These are phyloP conservation scores for Drosophila tanythrix DNA, from an alignment of 2,888 invertebrate species.

Conservation along the genomic window DNA sequence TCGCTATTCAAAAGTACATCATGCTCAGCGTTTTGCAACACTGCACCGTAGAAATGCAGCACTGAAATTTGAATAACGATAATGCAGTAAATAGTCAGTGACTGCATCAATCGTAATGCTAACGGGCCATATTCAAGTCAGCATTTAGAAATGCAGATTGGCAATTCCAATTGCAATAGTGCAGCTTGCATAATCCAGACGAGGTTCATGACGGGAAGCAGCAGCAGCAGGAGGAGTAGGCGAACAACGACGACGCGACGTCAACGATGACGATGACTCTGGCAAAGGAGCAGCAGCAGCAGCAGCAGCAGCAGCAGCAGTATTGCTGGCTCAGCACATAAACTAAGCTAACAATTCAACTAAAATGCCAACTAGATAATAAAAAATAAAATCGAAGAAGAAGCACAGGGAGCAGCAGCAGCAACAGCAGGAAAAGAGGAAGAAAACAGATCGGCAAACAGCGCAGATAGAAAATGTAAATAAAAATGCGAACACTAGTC, in stretches of 20 bases:
- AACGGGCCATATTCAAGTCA: constrained; percentile 31
- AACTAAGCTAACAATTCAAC: constrained; percentile 76
- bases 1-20: neutral
- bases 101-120: constrained; percentile 50
- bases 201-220: neutral
- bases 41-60: constrained; percentile 20
- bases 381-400: constrained; percentile 65
- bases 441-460: constrained; percentile 17
- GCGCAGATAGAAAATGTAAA: constrained; percentile 62
- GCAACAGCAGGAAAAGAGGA: constrained; percentile 1
- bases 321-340: constrained; percentile 40
- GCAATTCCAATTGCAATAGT: constrained; percentile 46
- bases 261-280: constrained; percentile 2
- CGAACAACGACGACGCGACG: neutral
- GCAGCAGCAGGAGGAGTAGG: neutral
- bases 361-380: constrained; percentile 80
- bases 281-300: constrained; percentile 29
- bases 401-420: constrained; percentile 33
- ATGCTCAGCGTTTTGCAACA: constrained; percentile 22
- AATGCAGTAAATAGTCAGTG: constrained; percentile 42
- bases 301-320: constrained; percentile 4
- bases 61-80: constrained; percentile 45
- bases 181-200: constrained; percentile 45
- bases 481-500: constrained; percentile 68
- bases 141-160: constrained; percentile 59